A percentile compares a stretch with the other conserved stretches of the same genome.
These are phyloP conservation scores for Syrista parreyssii DNA, from an alignment of 2,888 invertebrate genomes.

Conservation along the genomic window DNA sequence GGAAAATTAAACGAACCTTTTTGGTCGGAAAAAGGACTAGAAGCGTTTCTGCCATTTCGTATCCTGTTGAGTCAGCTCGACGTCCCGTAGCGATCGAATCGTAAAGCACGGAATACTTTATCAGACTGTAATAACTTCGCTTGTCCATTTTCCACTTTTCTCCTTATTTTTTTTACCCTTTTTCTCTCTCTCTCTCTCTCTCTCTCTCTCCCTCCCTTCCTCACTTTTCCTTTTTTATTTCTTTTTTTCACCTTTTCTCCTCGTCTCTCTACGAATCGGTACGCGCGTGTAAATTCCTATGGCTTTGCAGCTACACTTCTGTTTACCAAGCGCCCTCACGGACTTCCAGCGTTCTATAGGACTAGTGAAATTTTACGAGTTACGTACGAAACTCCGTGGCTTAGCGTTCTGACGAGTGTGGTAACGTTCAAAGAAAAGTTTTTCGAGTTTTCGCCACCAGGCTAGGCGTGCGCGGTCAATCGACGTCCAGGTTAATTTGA, in stretches of 20 bases:
- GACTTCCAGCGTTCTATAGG: background rate
- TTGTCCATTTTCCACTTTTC: background rate
- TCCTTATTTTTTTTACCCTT: no score
- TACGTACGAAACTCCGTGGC: background rate
- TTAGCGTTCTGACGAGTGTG: background rate
- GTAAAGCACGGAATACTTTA: background rate
- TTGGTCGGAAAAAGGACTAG: background rate
- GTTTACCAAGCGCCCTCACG: background rate
- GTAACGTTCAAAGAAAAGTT: background rate
- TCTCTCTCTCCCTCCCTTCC: slow-evolving; percentile 3
- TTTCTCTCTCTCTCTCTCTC: slow-evolving; percentile 1
- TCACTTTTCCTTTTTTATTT: slow-evolving; percentile 17
- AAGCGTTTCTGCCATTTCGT: background rate
- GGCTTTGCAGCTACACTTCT: background rate
- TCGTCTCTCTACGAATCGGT: slow-evolving; percentile 13
- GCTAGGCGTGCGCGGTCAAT: background rate
- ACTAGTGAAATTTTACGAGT: background rate
- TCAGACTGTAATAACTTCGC: background rate
- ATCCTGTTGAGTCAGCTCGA: background rate
- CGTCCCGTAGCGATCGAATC: background rate
- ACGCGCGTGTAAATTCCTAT: background rate
- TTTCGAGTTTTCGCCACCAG: background rate
- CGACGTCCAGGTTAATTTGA: background rate
- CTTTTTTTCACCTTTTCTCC: slow-evolving; percentile 19
- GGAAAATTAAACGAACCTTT: background rate